phyloP scores from a whole-genome alignment of 2,888 invertebrate species.

The Synergus japonicus region DNA sequence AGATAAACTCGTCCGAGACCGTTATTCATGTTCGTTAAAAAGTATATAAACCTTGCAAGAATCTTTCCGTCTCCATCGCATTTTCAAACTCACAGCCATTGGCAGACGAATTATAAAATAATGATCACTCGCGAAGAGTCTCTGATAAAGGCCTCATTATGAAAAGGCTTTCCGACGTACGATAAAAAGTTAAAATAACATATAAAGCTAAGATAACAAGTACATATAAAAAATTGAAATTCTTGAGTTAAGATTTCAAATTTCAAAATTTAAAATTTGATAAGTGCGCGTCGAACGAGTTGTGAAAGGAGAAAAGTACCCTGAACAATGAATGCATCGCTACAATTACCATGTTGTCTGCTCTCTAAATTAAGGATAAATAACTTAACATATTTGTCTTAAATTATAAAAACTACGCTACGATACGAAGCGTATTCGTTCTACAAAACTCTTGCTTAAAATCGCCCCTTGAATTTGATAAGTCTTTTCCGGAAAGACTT shows the following conservation, averaged over 20 bases:
- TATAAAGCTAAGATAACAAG: neutral
- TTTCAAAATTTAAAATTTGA: neutral
- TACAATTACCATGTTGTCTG: slow-evolving; percentile 47
- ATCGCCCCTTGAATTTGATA: slow-evolving; percentile 42
- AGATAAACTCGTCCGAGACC: slow-evolving; percentile 59
- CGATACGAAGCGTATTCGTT: slow-evolving; percentile 27
- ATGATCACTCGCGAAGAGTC: slow-evolving; percentile 48
- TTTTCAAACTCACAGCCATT: slow-evolving; percentile 66
- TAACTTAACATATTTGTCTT: slow-evolving; percentile 62
- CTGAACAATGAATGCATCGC: slow-evolving; percentile 58
- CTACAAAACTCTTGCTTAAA: slow-evolving; percentile 8
- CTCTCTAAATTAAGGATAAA: slow-evolving; percentile 60
- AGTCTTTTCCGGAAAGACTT: slow-evolving; percentile 39
- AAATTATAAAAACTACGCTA: slow-evolving; percentile 46
- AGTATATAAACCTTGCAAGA: slow-evolving; percentile 51
- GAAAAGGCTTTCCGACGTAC: neutral
- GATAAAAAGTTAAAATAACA: neutral
- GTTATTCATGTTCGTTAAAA: slow-evolving; percentile 42
- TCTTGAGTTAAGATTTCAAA: neutral
- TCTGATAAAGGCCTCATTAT: slow-evolving; percentile 54
- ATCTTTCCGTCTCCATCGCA: slow-evolving; percentile 51
- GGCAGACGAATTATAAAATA: slow-evolving; percentile 46
- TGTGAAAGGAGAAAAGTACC: slow-evolving; percentile 54
- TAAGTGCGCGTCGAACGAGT: neutral
- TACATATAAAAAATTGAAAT: neutral